phyloP scores from a whole-genome alignment of 2,888 invertebrate species.

The Ichneumoninae sp. region DNA sequence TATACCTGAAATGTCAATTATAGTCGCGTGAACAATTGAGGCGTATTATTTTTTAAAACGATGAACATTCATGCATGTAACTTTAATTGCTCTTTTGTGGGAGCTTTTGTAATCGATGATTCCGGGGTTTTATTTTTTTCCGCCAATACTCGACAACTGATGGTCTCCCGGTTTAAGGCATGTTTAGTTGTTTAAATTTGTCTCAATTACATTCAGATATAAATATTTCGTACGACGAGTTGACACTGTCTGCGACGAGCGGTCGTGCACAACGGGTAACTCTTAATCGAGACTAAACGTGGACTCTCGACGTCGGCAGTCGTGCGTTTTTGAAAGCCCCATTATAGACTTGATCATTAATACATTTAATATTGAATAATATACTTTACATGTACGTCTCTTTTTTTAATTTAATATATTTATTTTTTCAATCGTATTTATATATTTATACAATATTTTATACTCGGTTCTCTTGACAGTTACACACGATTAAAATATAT shows the following conservation, averaged over 20 bases:
- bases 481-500: conserved; percentile 61
- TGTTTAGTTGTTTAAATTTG: not conserved
- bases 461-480: conserved; percentile 81
- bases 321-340: conserved; percentile 55
- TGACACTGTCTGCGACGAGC: not conserved
- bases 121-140: conserved; percentile 3
- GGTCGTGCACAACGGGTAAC: conserved; percentile 6
- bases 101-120: not conserved
- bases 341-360: conserved; percentile 81
- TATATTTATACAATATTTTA: conserved; percentile 84
- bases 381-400: conserved; percentile 81
- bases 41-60: not conserved
- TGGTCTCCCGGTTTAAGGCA: not conserved
- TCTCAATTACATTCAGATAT: not conserved
- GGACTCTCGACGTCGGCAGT: conserved; percentile 27
- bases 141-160: too few species aligned
- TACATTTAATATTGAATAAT: conserved; percentile 78
- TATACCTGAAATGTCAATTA: not conserved
- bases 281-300: conserved; percentile 13
- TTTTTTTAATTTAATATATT: conserved; percentile 83
- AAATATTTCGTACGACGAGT: not conserved
- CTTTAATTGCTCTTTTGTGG: conserved; percentile 2
- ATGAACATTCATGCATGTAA: conserved; percentile 33
- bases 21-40: not conserved
- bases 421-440: conserved; percentile 84